phyloP scores from a whole-genome alignment of 2,113 vertebrate genomes.

The Geothlypis trichas region DNA sequence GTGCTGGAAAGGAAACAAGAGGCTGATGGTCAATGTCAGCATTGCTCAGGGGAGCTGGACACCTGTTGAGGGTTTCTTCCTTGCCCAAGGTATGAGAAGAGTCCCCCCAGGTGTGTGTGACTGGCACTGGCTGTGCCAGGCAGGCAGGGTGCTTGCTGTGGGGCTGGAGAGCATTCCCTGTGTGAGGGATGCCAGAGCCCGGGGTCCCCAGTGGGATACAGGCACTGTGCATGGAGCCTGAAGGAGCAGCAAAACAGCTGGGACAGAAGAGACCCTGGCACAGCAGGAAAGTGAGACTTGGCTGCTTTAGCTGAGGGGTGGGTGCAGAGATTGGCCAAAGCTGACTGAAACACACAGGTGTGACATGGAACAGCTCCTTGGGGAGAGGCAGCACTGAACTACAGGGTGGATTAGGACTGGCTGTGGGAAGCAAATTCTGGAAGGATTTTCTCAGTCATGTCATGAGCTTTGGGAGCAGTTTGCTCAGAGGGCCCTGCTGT shows the following conservation, averaged over 20 bases:
- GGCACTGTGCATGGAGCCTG: rapidly evolving
- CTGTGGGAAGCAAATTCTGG: neutral
- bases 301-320: neutral
- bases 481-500: neutral
- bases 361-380: neutral
- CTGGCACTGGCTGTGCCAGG: neutral
- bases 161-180: neutral
- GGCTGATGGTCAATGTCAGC: neutral
- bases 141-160: rapidly evolving
- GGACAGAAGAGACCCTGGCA: rapidly evolving
- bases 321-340: neutral
- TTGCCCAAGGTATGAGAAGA: neutral
- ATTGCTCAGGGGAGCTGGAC: neutral
- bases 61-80: neutral
- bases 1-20: neutral
- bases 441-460: neutral
- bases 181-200: rapidly evolving
- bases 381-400: neutral
- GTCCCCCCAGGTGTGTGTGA: rapidly evolving
- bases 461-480: neutral
- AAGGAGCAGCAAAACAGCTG: rapidly evolving
- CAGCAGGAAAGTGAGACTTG: neutral
- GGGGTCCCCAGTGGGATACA: neutral
- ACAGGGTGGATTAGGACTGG: neutral
- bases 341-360: neutral